Base-by-base conservation (phyloP, 1,140 invertebrate genomes). In the Tribolium madens region DNA sequence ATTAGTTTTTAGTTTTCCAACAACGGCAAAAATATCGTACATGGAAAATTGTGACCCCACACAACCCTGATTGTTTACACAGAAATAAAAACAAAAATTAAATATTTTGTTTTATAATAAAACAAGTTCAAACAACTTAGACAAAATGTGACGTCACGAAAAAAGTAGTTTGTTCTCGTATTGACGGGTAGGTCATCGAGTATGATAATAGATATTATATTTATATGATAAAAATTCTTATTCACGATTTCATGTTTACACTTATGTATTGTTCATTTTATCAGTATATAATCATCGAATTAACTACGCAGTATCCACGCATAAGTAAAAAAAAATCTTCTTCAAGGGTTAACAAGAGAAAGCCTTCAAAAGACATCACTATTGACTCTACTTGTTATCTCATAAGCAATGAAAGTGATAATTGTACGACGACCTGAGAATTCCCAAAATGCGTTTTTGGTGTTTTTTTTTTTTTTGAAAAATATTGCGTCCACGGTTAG, bases 1-100 rank as follows among this genome's bases (percentile, higher is more conserved):
- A 60, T 64, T 42, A 64, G 36, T 64, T 64, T 57, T 57, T 57
- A 6, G 26, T 64, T 64, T 64, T 14, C 13, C 15, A 14, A 50
- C 48, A 17, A 33, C 31, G n/a, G n/a, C n/a, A n/a, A n/a, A n/a
- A n/a, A n/a, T n/a, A n/a, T n/a, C n/a, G n/a, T n/a, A n/a, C n/a
- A n/a, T n/a, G n/a, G n/a, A n/a, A n/a, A n/a, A n/a, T n/a, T n/a
- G n/a, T n/a, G n/a, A n/a, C n/a, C n/a, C n/a, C n/a, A n/a, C n/a
- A 64, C 57, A 1, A 64, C 26, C 26, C 26, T 33, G 26, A 60
- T 57, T 57, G n/a, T 57, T 26, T 12, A 64, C 31, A 33, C 3
- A 33, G 7, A 13, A 64, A 64, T 2, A 64, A 15, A 64, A 64
- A 36, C 21, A 64, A 36, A 33, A 64, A 26, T n/a, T n/a, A n/a